Evolutionary conservation across 2,888 invertebrate genomes (phyloP), one percentile per base, ranked within the genome.

Genomic region (Hydriomena furcata): DNA sequence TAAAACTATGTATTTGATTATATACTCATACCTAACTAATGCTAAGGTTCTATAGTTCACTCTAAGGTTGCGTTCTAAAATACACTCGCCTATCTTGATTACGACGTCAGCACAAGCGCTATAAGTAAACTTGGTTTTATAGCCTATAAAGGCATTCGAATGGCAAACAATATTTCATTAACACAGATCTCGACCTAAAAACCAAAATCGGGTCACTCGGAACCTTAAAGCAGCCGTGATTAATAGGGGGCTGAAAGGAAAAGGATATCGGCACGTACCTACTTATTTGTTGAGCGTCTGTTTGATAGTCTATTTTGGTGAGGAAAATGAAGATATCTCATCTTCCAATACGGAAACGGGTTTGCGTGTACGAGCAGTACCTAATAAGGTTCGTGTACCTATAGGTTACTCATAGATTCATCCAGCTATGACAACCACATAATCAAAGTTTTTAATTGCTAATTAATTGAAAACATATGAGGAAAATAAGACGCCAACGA

Each of bases 111-210:
- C 11, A 45, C 46, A 45, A 41, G 61, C 59, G 63, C 52, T 46
- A 55, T 52, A 60, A 61, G 70, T n/a, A n/a, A n/a, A n/a, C n/a
- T n/a, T n/a, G n/a, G n/a, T 71, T 71, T 76, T 76, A 76, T 68
- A 67, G 51, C 65, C 69, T 66, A 70, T 75, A 82, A 80, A 74
- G 63, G 65, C 72, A 69, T 78, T 71, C 63, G 68, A 77, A 81
- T 73, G 66, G 75, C 75, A 76, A 76, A 82, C 79, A 79, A 84
- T 84, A 80, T 79, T 82, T 84, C 79, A 82, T 82, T 79, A 80
- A 71, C 77, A 73, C 65, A 55, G 61, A 61, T 71, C 71, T 70
- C 79, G 82, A 79, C 84, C 84, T 72, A 73, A 77, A 84, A 84
- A 80, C 62, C 48, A 27, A 61, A 58, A 80, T 72, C 63, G 61